These are phyloP conservation scores for Pangasianodon hypophthalmus DNA, from an alignment of 2,113 vertebrate species.

Conservation along the genomic window DNA sequence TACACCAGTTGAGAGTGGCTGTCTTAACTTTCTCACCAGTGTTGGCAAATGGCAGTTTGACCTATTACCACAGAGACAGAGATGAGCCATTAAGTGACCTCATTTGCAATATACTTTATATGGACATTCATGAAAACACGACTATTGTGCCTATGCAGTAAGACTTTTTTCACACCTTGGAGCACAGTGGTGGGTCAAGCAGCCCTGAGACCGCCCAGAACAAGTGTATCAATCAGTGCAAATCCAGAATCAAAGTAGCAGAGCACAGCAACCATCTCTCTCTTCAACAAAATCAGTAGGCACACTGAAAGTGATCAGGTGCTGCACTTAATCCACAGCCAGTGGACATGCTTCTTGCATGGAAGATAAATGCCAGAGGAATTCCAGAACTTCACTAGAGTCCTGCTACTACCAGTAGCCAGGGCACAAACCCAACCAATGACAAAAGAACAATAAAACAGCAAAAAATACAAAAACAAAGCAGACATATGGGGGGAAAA, in stretches of 20 bases:
- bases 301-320: neutral
- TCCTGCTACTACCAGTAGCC: neutral
- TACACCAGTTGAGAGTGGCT: neutral
- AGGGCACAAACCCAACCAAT: neutral
- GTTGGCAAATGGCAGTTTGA: neutral
- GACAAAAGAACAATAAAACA: neutral
- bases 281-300: neutral
- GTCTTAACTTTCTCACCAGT: neutral
- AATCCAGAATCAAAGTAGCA: neutral
- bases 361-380: neutral
- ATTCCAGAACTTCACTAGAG: neutral
- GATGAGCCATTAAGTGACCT: neutral
- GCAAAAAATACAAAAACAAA: neutral
- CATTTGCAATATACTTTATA: neutral
- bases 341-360: neutral
- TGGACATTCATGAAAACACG: slow-evolving; percentile 5
- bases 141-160: neutral
- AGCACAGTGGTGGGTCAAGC: neutral
- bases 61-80: neutral
- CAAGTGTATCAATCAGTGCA: neutral
- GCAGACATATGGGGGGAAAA: neutral
- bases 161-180: neutral
- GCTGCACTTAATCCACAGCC: neutral
- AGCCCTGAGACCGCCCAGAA: neutral
- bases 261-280: neutral